These are phyloP conservation scores for Eudemis profundana DNA, from an alignment of 2,888 invertebrate species.

Conservation along the genomic window DNA sequence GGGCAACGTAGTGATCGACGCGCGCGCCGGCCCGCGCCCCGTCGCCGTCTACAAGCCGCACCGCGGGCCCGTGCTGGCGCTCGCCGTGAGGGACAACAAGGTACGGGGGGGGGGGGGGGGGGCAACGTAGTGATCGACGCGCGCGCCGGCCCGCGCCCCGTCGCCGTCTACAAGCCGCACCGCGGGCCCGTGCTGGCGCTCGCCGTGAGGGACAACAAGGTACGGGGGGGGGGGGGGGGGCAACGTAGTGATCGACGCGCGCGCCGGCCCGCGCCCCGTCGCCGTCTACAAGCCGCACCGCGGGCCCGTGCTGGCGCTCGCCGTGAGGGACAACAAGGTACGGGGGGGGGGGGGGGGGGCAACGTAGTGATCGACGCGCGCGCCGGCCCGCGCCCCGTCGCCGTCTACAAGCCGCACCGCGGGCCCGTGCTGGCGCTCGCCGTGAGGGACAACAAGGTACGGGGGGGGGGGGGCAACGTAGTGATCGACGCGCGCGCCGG, in stretches of 20 bases:
- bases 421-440: slow-evolving; percentile 80
- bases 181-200: slow-evolving; percentile 81
- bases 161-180: slow-evolving; percentile 79
- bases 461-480: too few species aligned
- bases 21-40: too few species aligned
- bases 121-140: too few species aligned
- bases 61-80: slow-evolving; percentile 79
- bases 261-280: too few species aligned
- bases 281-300: slow-evolving; percentile 79
- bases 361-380: too few species aligned
- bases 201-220: slow-evolving; percentile 69
- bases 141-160: slow-evolving; percentile 52
- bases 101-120: slow-evolving; percentile 55
- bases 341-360: neutral
- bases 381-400: slow-evolving; percentile 57
- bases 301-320: slow-evolving; percentile 79
- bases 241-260: too few species aligned
- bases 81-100: slow-evolving; percentile 70
- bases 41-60: slow-evolving; percentile 80
- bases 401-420: slow-evolving; percentile 79
- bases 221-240: too few species aligned
- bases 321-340: slow-evolving; percentile 73
- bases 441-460: slow-evolving; percentile 74
- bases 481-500: too few species aligned
- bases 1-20: too few species aligned